These are phyloP conservation scores for Carettochelys insculpta DNA, from an alignment of 2,113 vertebrate species.

Conservation along the genomic window DNA sequence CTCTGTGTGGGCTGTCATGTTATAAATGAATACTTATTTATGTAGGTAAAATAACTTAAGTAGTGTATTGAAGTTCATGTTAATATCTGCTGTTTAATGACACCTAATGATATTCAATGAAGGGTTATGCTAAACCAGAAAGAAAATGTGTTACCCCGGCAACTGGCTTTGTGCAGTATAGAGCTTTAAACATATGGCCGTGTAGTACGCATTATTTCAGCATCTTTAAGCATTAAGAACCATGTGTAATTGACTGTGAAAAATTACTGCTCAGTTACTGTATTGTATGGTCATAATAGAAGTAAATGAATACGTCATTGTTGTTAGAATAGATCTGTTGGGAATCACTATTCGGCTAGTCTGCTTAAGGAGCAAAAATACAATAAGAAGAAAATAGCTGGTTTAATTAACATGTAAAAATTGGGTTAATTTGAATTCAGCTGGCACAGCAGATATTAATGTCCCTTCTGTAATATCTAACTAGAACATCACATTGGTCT, in stretches of 20 bases:
- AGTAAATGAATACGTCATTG: constrained; percentile 95
- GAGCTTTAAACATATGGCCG: constrained; percentile 89
- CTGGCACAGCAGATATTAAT: constrained; percentile 81
- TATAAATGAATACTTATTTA: constrained; percentile 75
- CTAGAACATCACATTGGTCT: constrained; percentile 67
- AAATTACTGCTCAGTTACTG: constrained; percentile 95
- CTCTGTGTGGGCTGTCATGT: constrained; percentile 33
- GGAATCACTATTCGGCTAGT: constrained; percentile 89
- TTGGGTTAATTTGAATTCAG: constrained; percentile 88
- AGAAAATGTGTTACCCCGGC: constrained; percentile 89
- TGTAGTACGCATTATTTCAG: constrained; percentile 90
- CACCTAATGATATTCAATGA: constrained; percentile 95
- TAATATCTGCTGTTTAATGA: constrained; percentile 98
- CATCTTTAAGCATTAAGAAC: constrained; percentile 90
- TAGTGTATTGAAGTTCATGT: constrained; percentile 88
- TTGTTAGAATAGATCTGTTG: constrained; percentile 93
- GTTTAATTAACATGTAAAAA: constrained; percentile 90
- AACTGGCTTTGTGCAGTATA: constrained; percentile 87
- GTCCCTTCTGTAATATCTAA: constrained; percentile 69
- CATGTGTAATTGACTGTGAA: constrained; percentile 94
- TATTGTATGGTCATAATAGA: constrained; percentile 95
- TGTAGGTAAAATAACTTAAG: constrained; percentile 77
- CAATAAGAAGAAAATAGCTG: constrained; percentile 90
- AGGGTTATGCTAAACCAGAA: constrained; percentile 89
- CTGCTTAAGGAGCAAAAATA: constrained; percentile 90